phyloP scores from a whole-genome alignment of 2,888 invertebrate species.

The Brachypalpus laphriformis region DNA sequence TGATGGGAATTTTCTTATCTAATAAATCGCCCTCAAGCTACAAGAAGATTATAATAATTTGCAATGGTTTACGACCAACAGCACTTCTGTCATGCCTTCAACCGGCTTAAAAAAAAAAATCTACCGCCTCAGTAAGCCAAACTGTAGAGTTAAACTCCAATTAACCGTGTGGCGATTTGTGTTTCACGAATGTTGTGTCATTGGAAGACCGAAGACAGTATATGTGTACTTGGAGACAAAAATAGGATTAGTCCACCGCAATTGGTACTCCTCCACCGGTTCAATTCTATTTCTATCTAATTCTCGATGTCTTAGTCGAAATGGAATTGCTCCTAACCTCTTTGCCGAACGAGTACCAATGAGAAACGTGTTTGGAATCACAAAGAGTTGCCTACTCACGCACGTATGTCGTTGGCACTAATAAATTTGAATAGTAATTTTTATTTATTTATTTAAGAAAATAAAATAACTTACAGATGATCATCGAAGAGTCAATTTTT shows the following conservation, averaged over 20 bases:
- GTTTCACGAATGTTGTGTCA: slow-evolving; percentile 33
- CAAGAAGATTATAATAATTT: slow-evolving; percentile 39
- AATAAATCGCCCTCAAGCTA: slow-evolving; percentile 34
- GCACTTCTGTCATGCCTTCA: slow-evolving; percentile 3
- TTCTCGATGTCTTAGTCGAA: not conserved
- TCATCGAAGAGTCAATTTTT: not conserved
- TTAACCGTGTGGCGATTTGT: slow-evolving; percentile 23
- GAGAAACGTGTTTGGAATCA: not conserved
- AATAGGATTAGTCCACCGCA: slow-evolving; percentile 3
- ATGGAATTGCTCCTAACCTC: not conserved
- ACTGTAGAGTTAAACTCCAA: not conserved
- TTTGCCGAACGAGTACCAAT: not conserved
- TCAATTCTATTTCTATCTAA: not conserved
- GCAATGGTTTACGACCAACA: slow-evolving; percentile 23
- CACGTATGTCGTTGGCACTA: not conserved
- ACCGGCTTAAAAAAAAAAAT: not conserved
- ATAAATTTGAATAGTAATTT: not conserved
- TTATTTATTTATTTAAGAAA: not conserved
- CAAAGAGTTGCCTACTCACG: not conserved
- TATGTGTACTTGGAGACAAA: not conserved
- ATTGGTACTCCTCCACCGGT: not conserved
- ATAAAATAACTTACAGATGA: not conserved
- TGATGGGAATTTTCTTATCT: not conserved
- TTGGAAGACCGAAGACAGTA: not conserved
- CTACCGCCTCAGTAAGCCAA: not conserved